Base-by-base conservation (phyloP, 1,140 invertebrate genomes). In the Sarcophaga peregrina region DNA sequence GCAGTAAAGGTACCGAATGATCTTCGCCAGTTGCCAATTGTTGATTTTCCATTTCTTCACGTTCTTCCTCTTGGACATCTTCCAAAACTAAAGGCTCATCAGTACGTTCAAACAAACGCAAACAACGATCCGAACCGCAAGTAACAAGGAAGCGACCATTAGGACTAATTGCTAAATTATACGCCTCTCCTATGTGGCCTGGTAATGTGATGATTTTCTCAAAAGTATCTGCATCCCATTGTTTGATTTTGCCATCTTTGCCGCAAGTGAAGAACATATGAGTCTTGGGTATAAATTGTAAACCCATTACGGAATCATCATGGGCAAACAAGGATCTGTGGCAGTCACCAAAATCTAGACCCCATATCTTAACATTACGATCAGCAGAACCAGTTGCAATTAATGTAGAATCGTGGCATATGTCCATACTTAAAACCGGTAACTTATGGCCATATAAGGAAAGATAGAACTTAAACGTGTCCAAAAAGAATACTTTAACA, bases 331-430 rank as follows among this genome's bases (percentile, higher is more conserved):
- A 91, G 0, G 95, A 96, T 85, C 94, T 95, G 89, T 97, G 96
- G 87, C 98, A 99, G 91, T 99, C 98, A 20, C 98, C 99, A 92
- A 99, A 99, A 91, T 99, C 98, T 89, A 99, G 93, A 73, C 98
- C 98, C 98, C 98, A 99, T 84, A 99, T 96, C 92, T 99, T 98
- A 6, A 99, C 93, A 91, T 97, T 98, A 25, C 98, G 93, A 91
- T 99, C 99, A 0, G 95, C 95, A 17, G 98, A 98, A 37, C 98
- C 98, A 0, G 98, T 99, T 3, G 94, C 96, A 83, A 99, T 95
- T 2, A 99, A 87, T 3, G 93, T 93, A 0, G 95, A 97, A 91
- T 99, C 98, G 85, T 95, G 95, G 1, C 96, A 97, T 85, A 99
- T 98, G 89, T 99, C 98, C 92, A 99, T 93, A 86, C 96, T 96